phyloP scores from a whole-genome alignment of 2,888 invertebrate genomes.

The Hydroisotoma schaefferi region DNA sequence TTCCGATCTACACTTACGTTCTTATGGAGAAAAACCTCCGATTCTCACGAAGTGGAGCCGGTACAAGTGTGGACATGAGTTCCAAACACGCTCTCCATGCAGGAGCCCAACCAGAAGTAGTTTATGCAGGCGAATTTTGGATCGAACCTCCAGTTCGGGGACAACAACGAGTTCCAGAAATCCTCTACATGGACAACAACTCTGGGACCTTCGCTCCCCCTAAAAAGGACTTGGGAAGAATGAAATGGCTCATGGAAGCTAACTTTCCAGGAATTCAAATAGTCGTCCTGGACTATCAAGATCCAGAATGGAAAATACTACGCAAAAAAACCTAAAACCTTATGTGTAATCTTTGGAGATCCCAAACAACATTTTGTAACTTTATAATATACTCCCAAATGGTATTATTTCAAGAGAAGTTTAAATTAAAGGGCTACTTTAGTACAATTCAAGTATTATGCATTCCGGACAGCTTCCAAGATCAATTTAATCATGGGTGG shows the following conservation, averaged over 20 bases:
- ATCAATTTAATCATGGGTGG: too few relatives aligned
- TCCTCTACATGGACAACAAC: constrained; percentile 16
- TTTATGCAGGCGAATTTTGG: constrained; percentile 21
- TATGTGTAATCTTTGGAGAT: neutral
- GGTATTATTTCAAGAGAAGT: too few relatives aligned
- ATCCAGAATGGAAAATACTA: constrained; percentile 14
- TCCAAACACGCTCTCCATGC: constrained; percentile 21
- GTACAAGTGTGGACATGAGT: constrained; percentile 8
- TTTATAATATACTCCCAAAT: too few relatives aligned
- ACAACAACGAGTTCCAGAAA: neutral
- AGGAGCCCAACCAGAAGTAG: constrained; percentile 11
- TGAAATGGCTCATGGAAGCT: constrained; percentile 7
- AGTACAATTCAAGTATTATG: too few relatives aligned
- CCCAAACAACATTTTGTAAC: too few relatives aligned
- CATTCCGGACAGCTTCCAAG: too few relatives aligned
- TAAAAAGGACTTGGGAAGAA: constrained; percentile 3
- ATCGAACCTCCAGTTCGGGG: constrained; percentile 3
- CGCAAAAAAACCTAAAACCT: neutral
- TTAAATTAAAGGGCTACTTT: too few relatives aligned
- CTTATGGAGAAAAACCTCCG: constrained; percentile 8
- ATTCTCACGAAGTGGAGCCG: constrained; percentile 13
- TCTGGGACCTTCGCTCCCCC: constrained; percentile 21
- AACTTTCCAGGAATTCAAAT: constrained; percentile 17
- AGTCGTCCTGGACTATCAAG: constrained; percentile 15
- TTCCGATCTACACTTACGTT: constrained; percentile 7